phyloP scores from a whole-genome alignment of 2,888 invertebrate species.

The Candidula unifasciata region DNA sequence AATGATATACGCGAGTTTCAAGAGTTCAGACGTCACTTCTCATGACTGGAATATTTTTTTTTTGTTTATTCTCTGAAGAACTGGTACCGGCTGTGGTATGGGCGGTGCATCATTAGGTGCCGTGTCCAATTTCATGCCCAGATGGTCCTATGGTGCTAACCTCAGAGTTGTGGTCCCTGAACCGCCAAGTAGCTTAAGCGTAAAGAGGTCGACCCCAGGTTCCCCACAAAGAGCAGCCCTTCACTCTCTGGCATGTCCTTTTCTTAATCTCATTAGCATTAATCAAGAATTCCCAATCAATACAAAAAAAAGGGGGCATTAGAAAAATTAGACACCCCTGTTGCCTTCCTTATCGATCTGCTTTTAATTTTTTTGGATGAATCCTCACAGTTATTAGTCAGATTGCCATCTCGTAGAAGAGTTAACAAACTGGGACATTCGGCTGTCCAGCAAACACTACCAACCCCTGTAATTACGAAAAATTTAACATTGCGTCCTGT shows the following conservation, averaged over 20 bases:
- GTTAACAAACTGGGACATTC: neutral
- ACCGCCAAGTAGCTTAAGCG: constrained; percentile 16
- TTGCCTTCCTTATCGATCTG: neutral
- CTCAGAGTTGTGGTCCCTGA: constrained; percentile 30
- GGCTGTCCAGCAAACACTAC: neutral
- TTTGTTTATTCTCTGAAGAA: neutral
- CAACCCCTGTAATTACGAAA: neutral
- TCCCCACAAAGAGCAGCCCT: constrained; percentile 14
- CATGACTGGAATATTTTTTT: no score
- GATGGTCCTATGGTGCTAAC: constrained; percentile 41
- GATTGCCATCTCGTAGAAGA: neutral
- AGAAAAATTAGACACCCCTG: constrained; percentile 26
- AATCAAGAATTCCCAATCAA: constrained; percentile 40
- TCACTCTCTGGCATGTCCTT: constrained; percentile 29
- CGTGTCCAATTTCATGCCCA: constrained; percentile 24
- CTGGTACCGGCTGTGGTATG: neutral
- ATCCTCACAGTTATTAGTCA: neutral
- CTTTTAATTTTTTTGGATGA: neutral
- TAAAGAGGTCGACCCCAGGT: constrained; percentile 7
- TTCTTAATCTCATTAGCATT: constrained; percentile 50
- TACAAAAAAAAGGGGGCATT: constrained; percentile 34
- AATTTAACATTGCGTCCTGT: no score
- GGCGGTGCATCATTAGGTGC: constrained; percentile 19
- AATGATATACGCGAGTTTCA: no score
- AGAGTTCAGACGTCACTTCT: no score